phyloP scores from a whole-genome alignment of 1,140 invertebrate species.

The Battus philenor region DNA sequence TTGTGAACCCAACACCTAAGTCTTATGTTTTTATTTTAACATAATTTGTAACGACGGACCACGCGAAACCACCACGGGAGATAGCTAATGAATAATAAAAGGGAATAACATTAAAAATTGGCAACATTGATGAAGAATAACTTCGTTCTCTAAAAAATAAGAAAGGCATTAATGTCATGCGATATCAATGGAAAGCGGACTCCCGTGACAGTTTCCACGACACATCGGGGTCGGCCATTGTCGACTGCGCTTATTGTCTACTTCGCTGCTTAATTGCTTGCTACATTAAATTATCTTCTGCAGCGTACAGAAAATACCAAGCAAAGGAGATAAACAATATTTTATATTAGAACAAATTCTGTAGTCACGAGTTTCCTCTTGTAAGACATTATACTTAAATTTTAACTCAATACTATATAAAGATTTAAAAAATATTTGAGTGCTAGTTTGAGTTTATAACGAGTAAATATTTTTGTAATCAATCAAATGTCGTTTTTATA shows the following conservation, averaged over 20 bases:
- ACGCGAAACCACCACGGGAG: too few relatives aligned
- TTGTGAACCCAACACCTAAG: not conserved
- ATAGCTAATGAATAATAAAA: not conserved
- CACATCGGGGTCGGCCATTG: conserved; percentile 54
- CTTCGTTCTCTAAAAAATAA: conserved; percentile 13
- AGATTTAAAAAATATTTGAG: too few relatives aligned
- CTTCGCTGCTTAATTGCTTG: conserved; percentile 33
- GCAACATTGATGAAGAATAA: not conserved
- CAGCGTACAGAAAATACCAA: not conserved
- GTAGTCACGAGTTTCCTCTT: too few relatives aligned
- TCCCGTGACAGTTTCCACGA: conserved; percentile 61
- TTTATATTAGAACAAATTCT: too few relatives aligned
- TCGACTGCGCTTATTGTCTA: conserved; percentile 35
- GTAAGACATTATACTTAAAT: too few relatives aligned
- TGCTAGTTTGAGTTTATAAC: too few relatives aligned
- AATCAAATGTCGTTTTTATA: too few relatives aligned
- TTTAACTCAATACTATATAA: too few relatives aligned
- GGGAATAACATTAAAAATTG: not conserved
- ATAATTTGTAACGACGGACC: not conserved
- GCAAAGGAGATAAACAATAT: too few relatives aligned
- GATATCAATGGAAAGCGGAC: conserved; percentile 53
- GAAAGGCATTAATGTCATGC: conserved; percentile 19
- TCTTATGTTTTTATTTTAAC: not conserved
- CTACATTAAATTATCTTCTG: conserved; percentile 8
- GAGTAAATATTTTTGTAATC: too few relatives aligned